These are phyloP conservation scores for Protobothrops flavoviridis DNA, from an alignment of 2,113 vertebrate species.

Conservation along the genomic window DNA sequence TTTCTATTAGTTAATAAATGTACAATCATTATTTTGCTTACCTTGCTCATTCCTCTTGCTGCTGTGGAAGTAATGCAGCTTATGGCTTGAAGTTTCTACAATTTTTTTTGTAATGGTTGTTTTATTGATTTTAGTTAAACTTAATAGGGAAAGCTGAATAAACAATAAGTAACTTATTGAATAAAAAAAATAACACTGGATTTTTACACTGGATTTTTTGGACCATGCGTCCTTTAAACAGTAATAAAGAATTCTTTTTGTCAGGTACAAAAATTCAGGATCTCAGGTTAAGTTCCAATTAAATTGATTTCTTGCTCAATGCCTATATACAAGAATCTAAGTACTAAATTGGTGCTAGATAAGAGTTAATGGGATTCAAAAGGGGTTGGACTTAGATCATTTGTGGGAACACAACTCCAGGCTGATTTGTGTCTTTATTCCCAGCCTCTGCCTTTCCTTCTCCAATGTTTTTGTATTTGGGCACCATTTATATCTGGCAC, in stretches of 20 bases:
- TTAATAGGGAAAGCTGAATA: constrained; percentile 7
- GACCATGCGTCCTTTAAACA: neutral
- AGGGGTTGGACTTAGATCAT: neutral
- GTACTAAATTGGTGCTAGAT: neutral
- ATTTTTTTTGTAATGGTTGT: constrained; percentile 1
- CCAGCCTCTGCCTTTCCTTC: neutral
- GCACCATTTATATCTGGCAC: neutral
- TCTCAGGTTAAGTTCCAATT: neutral
- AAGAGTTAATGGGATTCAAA: neutral
- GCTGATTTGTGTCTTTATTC: neutral
- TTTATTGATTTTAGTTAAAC: constrained; percentile 19
- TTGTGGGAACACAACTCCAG: neutral
- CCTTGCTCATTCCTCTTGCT: neutral
- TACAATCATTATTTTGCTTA: neutral
- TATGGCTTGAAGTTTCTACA: neutral
- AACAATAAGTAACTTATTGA: neutral
- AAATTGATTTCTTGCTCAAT: neutral
- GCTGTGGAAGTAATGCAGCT: neutral
- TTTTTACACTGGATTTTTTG: neutral
- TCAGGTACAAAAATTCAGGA: neutral
- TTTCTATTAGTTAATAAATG: constrained; percentile 11
- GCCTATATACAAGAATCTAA: neutral
- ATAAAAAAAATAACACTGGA: neutral
- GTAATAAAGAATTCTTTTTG: neutral
- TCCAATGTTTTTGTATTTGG: neutral